A percentile compares a stretch with the other conserved stretches of the same genome.
Conservation (phyloP, 1,140 invertebrate species). For the Muscidifurax raptorellus region DNA sequence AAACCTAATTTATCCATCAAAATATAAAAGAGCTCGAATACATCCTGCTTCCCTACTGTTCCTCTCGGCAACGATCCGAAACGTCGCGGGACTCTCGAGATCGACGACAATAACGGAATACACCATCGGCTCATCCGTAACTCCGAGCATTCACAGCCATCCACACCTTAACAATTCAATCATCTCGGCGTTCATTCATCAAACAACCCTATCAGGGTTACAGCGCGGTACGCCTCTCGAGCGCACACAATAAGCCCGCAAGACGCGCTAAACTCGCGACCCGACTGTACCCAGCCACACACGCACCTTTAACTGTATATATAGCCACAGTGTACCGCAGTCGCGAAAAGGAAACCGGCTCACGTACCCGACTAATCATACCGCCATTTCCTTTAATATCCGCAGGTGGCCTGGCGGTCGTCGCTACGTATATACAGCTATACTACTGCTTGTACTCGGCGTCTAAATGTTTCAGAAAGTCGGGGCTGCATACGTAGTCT, state of each 20-base stretch:
- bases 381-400: slow-evolving; percentile 77
- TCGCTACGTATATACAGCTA: not conserved
- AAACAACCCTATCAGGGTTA: not conserved
- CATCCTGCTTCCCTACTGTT: too few species aligned
- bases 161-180: not conserved
- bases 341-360: slow-evolving; percentile 68
- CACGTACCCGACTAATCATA: slow-evolving; percentile 77
- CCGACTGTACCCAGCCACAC: not conserved
- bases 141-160: too few species aligned
- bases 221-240: not conserved
- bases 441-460: not conserved
- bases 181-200: not conserved
- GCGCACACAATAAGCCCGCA: not conserved
- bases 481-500: not conserved
- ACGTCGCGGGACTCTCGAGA: not conserved
- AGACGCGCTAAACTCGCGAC: slow-evolving; percentile 11
- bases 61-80: too few species aligned
- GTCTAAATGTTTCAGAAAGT: slow-evolving; percentile 68
- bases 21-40: too few species aligned
- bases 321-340: not conserved
- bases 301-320: not conserved
- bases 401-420: slow-evolving; percentile 65
- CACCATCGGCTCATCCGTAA: not conserved
- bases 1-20: too few species aligned
- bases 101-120: not conserved